phyloP scores from a whole-genome alignment of 2,113 vertebrate genomes.

The Sylvicapra grimmia region DNA sequence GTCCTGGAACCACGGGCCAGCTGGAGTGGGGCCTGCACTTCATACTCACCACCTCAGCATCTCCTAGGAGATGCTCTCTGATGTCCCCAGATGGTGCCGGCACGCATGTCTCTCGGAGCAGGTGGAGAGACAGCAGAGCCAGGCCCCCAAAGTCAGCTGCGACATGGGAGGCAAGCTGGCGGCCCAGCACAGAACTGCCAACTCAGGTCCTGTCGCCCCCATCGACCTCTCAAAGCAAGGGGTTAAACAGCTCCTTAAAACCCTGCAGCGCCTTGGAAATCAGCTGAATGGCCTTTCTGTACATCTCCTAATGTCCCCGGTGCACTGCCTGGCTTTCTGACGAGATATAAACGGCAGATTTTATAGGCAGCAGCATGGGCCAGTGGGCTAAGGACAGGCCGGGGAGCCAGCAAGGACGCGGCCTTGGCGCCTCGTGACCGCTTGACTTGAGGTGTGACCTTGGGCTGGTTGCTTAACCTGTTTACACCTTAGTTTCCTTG shows the following conservation, averaged over 20 bases:
- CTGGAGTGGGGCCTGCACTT: not conserved
- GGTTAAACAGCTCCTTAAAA: slow-evolving; percentile 68
- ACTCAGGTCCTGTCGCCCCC: slow-evolving; percentile 17
- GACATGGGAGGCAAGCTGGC: not conserved
- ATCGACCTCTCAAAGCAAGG: slow-evolving; percentile 55
- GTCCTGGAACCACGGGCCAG: fast-evolving
- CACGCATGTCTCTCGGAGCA: not conserved
- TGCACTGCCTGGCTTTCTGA: slow-evolving; percentile 61
- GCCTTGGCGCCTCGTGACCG: slow-evolving; percentile 38
- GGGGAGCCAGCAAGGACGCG: slow-evolving; percentile 65
- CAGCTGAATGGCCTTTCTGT: slow-evolving; percentile 66
- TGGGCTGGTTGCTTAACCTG: slow-evolving; percentile 68
- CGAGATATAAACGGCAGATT: slow-evolving; percentile 62
- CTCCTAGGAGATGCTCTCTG: not conserved
- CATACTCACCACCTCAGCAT: not conserved
- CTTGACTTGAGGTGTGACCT: slow-evolving; percentile 71
- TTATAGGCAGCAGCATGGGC: slow-evolving; percentile 73
- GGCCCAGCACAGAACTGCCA: not conserved
- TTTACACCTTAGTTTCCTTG: slow-evolving; percentile 74
- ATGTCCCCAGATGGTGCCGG: not conserved
- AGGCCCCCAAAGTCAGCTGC: not conserved
- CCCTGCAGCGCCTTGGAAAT: slow-evolving; percentile 67
- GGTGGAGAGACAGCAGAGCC: not conserved
- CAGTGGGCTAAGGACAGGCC: slow-evolving; percentile 76
- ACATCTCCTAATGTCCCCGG: slow-evolving; percentile 44